Evolutionary conservation across 2,113 vertebrate species (phyloP), one percentile per base, ranked within the genome.

Genomic region (Microtus oregoni): DNA sequence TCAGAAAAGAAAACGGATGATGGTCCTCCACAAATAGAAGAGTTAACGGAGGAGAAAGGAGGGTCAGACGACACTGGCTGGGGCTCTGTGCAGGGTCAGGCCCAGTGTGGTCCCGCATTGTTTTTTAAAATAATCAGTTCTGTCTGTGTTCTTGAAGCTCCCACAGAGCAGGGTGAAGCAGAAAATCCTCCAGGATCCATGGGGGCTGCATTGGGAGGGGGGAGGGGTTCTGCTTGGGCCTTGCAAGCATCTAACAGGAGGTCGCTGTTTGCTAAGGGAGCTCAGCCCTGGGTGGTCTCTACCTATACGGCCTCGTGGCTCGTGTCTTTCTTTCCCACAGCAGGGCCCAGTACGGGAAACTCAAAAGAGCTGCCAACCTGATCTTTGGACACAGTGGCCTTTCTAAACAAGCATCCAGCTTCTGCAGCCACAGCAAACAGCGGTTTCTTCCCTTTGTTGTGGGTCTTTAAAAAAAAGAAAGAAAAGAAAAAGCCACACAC

Each of bases 101-200:
- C 47, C 81, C 65, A 30, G 65, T 93, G 96, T 82, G 88, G 55
- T 61, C 91, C 83, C 5, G 63, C 88, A 97, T 98, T 98, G 97
- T 98, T 98, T 98, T 98, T 96, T 89, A 94, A 98, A 98, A 98
- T 97, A 98, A 98, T 97, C 95, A 92, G 86, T 93, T 82, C 35
- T 95, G 97, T 97, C 97, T 87, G 94, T 78, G 85, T 91, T 89
- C 97, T 94, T 98, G 92, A 98, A 98, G 90, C 97, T 89, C 96
- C 96, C 96, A 94, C 94, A 97, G 96, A 97, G 81, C 58, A 89
- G 98, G 96, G 98, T 97, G 97, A 98, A 98, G 98, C 93, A 76
- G 96, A 97, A 97, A 98, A 96, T 73, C 96, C 82, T 92, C 95
- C 96, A 94, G 90, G 90, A 93, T 79, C 92, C 92, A 41, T 82